phyloP scores from a whole-genome alignment of 2,888 invertebrate genomes.

The Micropterix aruncella region DNA sequence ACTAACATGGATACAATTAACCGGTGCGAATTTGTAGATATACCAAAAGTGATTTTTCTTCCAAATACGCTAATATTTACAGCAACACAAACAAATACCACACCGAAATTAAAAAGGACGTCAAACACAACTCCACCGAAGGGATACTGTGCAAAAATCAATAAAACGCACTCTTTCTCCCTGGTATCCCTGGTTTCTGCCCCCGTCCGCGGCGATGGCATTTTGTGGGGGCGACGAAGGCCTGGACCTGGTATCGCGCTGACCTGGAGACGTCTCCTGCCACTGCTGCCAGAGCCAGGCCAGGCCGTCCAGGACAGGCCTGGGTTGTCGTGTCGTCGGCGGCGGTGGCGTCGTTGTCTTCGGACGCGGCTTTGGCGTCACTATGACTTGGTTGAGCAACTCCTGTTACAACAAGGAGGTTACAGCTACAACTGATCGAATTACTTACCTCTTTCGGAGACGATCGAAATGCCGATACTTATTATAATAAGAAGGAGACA shows the following conservation, averaged over 20 bases:
- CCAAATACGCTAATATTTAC: no score
- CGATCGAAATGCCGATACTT: no score
- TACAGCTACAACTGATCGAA: background rate
- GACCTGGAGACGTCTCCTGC: conserved; percentile 35
- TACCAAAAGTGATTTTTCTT: no score
- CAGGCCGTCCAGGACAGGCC: conserved; percentile 39
- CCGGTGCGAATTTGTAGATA: no score
- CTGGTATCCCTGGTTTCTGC: conserved; percentile 19
- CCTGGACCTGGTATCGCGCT: conserved; percentile 15
- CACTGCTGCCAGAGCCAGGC: conserved; percentile 45
- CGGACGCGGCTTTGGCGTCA: conserved; percentile 33
- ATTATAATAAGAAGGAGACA: no score
- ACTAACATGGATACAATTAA: no score
- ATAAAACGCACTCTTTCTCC: conserved; percentile 15
- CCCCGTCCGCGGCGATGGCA: conserved; percentile 19
- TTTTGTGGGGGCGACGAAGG: conserved; percentile 15
- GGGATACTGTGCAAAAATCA: background rate
- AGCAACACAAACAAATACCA: no score
- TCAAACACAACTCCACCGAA: no score
- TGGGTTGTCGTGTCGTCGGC: conserved; percentile 26
- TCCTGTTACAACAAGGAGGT: no score
- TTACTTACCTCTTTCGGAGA: conserved; percentile 17
- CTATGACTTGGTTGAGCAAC: conserved; percentile 42
- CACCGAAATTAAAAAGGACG: no score
- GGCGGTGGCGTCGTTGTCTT: conserved; percentile 27